Evolutionary conservation across 2,888 invertebrate species (phyloP).

Genomic region (Melinaea menophilus): DNA sequence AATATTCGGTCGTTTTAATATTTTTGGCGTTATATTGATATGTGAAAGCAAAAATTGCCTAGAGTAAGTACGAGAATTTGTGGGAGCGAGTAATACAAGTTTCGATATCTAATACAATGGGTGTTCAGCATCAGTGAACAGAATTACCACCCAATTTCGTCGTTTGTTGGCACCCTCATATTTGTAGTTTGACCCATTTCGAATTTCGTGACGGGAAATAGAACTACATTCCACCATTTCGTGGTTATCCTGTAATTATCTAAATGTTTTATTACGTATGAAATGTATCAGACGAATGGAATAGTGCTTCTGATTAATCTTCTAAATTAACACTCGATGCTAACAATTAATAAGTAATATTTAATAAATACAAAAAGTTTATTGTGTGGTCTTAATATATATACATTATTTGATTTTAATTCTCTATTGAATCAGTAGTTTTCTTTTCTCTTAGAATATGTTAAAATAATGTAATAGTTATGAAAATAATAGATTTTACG

Average conservation of each 20-base stretch:
- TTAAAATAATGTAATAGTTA: too few species aligned
- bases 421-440: too few species aligned
- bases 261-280: neutral
- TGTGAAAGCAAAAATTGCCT: neutral
- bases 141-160: neutral
- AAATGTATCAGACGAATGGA: neutral
- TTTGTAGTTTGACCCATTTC: constrained; percentile 8
- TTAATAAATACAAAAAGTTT: too few species aligned
- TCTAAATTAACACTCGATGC: too few species aligned
- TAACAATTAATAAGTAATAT: too few species aligned
- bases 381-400: too few species aligned
- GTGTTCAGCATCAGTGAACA: constrained; percentile 1
- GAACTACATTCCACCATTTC: constrained; percentile 5
- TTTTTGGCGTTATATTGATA: too few species aligned
- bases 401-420: too few species aligned
- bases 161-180: constrained; percentile 1
- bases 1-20: too few species aligned
- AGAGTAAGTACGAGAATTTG: neutral
- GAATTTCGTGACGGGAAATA: constrained; percentile 4
- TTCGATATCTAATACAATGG: neutral
- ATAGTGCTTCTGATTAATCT: too few species aligned
- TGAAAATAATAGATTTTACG: too few species aligned
- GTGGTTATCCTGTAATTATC: constrained; percentile 1
- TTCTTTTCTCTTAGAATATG: too few species aligned
- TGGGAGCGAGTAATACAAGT: neutral